Evolutionary conservation across 2,113 vertebrate genomes (phyloP).

Genomic region (Orcinus orca): DNA sequence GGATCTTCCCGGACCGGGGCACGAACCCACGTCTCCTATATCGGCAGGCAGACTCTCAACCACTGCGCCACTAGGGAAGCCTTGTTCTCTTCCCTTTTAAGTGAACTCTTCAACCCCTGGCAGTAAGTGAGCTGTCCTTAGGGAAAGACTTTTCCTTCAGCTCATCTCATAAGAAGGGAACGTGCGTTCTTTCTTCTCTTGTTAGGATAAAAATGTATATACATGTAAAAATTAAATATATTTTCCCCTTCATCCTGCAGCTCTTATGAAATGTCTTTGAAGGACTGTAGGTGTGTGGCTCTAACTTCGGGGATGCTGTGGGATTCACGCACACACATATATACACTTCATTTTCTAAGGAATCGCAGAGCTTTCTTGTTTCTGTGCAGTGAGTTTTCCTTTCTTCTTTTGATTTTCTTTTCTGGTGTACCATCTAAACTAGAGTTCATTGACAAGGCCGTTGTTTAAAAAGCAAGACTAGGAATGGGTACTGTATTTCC

Average conservation of each 20-base stretch:
- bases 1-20: no score
- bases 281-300: neutral
- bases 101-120: neutral
- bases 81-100: no score
- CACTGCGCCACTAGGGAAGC: no score
- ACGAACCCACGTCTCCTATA: no score
- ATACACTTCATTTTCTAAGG: neutral
- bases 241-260: neutral
- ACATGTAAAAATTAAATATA: neutral
- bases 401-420: neutral
- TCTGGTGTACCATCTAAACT: neutral
- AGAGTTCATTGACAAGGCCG: neutral
- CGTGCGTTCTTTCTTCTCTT: neutral
- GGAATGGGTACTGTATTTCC: neutral
- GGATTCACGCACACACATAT: neutral
- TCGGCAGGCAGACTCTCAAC: no score
- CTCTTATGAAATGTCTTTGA: neutral
- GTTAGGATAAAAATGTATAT: neutral
- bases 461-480: neutral
- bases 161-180: neutral
- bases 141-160: neutral
- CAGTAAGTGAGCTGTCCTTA: neutral
- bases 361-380: neutral
- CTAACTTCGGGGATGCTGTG: neutral
- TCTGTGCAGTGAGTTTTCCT: neutral